Conservation (phyloP, 2,797 vertebrate species). For the Enteromius anoplus region DNA sequence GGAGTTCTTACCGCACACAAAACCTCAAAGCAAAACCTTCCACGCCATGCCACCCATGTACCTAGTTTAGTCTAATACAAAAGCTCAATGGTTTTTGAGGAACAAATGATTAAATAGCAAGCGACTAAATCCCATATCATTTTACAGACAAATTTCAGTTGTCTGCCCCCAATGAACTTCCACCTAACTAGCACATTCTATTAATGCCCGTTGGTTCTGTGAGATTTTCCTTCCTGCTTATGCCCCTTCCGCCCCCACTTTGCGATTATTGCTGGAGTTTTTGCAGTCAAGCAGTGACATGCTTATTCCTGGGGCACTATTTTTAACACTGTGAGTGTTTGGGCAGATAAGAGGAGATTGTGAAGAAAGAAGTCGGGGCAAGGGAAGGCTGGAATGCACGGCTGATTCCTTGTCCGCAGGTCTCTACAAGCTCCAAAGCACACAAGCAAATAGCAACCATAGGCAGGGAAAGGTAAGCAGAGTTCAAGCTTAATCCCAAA, state of each 20-base stretch:
- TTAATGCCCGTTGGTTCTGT: slow-evolving; percentile 44
- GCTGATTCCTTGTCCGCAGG: slow-evolving; percentile 70
- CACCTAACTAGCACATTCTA: neutral
- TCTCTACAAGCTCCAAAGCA: slow-evolving; percentile 68
- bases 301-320: slow-evolving; percentile 72
- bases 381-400: slow-evolving; percentile 72
- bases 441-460: slow-evolving; percentile 43
- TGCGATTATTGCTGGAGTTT: slow-evolving; percentile 63
- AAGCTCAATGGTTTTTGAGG: slow-evolving; percentile 24
- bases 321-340: slow-evolving; percentile 71
- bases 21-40: slow-evolving; percentile 24
- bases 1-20: slow-evolving; percentile 38
- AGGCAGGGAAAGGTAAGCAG: neutral
- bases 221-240: slow-evolving; percentile 52
- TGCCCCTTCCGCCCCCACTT: slow-evolving; percentile 47
- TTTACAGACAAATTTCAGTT: neutral
- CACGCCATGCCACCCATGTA: neutral
- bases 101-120: slow-evolving; percentile 50
- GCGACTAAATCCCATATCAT: neutral
- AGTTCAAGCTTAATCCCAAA: neutral
- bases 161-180: slow-evolving; percentile 12
- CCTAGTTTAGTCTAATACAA: slow-evolving; percentile 25
- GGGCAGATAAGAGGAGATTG: slow-evolving; percentile 74
- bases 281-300: slow-evolving; percentile 69
- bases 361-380: slow-evolving; percentile 60